phyloP scores from a whole-genome alignment of 2,888 invertebrate species.

The Dicycla oo region DNA sequence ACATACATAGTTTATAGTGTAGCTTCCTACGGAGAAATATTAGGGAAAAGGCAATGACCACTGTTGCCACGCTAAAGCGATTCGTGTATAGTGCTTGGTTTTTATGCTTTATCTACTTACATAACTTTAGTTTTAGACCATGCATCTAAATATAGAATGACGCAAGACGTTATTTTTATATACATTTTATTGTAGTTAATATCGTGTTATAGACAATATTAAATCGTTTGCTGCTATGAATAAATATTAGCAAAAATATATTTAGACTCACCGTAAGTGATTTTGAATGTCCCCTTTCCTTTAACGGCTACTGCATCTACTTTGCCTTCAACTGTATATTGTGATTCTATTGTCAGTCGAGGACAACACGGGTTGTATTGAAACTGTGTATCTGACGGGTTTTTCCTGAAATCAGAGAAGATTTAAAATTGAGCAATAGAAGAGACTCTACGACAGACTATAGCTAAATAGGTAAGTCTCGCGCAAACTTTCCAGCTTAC shows the following conservation, averaged over 20 bases:
- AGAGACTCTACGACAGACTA: no score
- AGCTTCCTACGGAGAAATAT: no score
- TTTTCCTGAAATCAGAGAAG: slow-evolving; percentile 28
- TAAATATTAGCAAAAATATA: neutral
- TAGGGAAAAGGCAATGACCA: no score
- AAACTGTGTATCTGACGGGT: slow-evolving; percentile 22
- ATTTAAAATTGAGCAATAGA: no score
- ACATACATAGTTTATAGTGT: no score
- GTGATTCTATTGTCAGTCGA: slow-evolving; percentile 37
- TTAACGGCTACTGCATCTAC: slow-evolving; percentile 40
- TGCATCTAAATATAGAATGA: neutral
- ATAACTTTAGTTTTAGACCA: neutral
- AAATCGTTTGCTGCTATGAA: neutral
- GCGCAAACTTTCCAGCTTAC: no score
- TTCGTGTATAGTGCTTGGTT: no score
- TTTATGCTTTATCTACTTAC: no score
- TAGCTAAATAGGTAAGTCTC: no score
- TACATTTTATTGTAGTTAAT: neutral
- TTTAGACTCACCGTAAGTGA: slow-evolving; percentile 37
- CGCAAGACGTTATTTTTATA: neutral
- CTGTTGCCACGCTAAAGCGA: no score
- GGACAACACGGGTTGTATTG: slow-evolving; percentile 46
- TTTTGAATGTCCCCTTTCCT: slow-evolving; percentile 46
- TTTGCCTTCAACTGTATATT: slow-evolving; percentile 44
- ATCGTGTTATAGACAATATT: no score